Conservation (phyloP, 2,113 vertebrate species). For the Zootoca vivipara region DNA sequence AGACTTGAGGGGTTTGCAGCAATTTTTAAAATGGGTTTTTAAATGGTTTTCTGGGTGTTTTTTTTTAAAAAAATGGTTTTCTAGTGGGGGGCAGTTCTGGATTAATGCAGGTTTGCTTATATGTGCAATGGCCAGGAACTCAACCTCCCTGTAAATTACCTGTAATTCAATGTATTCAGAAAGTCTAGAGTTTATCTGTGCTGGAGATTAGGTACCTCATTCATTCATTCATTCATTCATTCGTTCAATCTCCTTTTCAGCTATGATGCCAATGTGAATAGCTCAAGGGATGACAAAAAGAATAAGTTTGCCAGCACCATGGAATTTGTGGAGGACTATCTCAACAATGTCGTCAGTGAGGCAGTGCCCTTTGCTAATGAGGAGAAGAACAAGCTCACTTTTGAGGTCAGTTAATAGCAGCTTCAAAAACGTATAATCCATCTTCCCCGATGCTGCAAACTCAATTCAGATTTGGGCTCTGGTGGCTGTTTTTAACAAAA, state of each 20-base stretch:
- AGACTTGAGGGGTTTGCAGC: no score
- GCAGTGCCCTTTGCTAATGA: constrained; percentile 92
- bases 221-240: neutral
- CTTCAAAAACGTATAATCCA: neutral
- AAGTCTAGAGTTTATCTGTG: neutral
- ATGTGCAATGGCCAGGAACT: no score
- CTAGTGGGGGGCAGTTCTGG: no score
- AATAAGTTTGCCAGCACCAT: constrained; percentile 96
- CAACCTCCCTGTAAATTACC: no score
- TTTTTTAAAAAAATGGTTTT: no score
- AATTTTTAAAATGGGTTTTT: no score
- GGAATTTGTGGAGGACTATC: constrained; percentile 97
- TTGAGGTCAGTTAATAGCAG: constrained; percentile 79
- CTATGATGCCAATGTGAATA: constrained; percentile 95
- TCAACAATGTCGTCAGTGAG: constrained; percentile 93
- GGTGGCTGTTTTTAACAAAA: neutral
- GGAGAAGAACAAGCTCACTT: constrained; percentile 98
- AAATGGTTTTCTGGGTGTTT: no score
- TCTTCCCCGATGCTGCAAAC: neutral
- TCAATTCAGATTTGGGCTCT: neutral
- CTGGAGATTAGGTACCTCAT: neutral
- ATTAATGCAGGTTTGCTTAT: neutral
- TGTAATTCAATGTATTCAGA: neutral
- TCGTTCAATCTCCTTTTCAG: constrained; percentile 61
- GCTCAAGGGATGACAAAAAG: constrained; percentile 94